Evolutionary conservation across 2,888 invertebrate genomes (phyloP).

Genomic region (Trissolcus japonicus): DNA sequence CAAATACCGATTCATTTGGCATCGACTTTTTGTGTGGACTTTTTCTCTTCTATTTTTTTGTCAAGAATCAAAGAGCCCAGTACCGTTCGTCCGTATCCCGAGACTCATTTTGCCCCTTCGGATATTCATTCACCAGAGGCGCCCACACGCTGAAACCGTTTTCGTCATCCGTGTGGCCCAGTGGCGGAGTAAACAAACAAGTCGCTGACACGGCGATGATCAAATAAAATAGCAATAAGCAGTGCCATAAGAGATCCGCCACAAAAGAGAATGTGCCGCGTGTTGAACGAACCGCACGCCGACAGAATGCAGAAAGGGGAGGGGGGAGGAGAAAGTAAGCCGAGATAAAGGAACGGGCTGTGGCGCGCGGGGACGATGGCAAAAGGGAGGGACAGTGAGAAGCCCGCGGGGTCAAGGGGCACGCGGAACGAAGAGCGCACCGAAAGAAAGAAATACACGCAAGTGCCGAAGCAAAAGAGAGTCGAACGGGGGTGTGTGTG

Average conservation of each 20-base stretch:
- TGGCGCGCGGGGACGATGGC: constrained; percentile 4
- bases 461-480: constrained; percentile 51
- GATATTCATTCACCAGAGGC: constrained; percentile 6
- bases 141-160: constrained; percentile 10
- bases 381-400: constrained; percentile 20
- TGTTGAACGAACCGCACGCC: constrained; percentile 9
- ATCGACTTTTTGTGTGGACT: too few species aligned
- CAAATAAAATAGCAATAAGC: constrained; percentile 36
- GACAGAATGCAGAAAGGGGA: not conserved
- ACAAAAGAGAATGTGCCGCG: constrained; percentile 20
- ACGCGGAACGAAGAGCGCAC: constrained; percentile 28
- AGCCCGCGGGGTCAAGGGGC: constrained; percentile 6
- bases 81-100: not conserved
- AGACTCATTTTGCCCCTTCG: constrained; percentile 11
- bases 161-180: constrained; percentile 16
- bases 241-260: constrained; percentile 17
- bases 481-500: constrained; percentile 44
- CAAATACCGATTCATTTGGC: too few species aligned
- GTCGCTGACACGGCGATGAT: constrained; percentile 31
- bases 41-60: too few species aligned
- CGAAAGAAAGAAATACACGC: constrained; percentile 54
- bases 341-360: not conserved
- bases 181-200: constrained; percentile 40
- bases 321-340: constrained; percentile 4
- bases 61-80: constrained; percentile 1